A percentile compares a stretch with the other conserved stretches of the same genome.
Conservation (phyloP, 2,797 vertebrate genomes). For the Momotus momota region DNA sequence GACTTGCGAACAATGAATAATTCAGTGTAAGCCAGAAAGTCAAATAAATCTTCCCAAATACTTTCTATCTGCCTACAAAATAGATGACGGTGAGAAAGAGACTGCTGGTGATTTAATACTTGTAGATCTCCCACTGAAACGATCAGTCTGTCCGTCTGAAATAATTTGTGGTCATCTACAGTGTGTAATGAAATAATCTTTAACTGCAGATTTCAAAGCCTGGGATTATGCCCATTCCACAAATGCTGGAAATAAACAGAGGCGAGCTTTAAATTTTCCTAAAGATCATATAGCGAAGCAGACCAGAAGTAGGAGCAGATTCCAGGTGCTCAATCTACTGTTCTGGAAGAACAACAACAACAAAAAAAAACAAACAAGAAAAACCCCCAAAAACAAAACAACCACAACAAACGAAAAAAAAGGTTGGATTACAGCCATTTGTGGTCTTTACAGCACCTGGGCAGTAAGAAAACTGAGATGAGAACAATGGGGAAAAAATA, state of each 20-base stretch:
- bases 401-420: too few relatives aligned
- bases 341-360: not conserved
- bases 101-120: not conserved
- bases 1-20: conserved; percentile 25
- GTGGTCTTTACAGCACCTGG: conserved; percentile 26
- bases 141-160: not conserved
- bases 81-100: not conserved
- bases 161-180: not conserved
- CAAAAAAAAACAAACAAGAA: not conserved
- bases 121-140: not conserved
- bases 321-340: not conserved
- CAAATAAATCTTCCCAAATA: not conserved
- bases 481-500: not conserved
- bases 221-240: not conserved
- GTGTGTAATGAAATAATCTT: not conserved
- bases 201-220: not conserved
- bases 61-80: not conserved
- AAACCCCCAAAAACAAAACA: too few relatives aligned
- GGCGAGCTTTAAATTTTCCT: not conserved
- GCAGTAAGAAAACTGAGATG: conserved; percentile 38
- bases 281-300: not conserved
- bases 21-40: not conserved
- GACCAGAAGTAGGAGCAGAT: not conserved
- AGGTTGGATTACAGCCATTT: not conserved
- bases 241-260: not conserved